Conservation (phyloP, 2,113 vertebrate genomes). For the Lagopus leucura region DNA sequence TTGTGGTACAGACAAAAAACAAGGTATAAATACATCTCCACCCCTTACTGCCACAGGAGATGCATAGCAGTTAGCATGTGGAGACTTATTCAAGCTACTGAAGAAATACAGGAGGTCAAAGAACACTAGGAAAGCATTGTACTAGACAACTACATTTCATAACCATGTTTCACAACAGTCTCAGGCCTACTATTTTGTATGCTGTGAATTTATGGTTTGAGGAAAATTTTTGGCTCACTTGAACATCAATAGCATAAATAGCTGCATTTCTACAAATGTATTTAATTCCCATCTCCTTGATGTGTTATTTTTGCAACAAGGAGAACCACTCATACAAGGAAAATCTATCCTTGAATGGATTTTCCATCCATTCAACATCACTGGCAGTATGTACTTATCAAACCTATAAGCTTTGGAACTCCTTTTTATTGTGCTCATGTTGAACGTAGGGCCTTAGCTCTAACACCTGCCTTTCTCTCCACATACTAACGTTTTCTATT, state of each 20-base stretch:
- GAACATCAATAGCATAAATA: neutral
- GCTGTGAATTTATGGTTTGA: neutral
- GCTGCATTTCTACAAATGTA: neutral
- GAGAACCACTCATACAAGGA: neutral
- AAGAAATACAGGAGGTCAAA: neutral
- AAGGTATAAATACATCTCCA: neutral
- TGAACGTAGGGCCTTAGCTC: neutral
- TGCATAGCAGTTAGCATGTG: neutral
- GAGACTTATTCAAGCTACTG: neutral
- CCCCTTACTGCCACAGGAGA: neutral
- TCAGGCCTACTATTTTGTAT: neutral
- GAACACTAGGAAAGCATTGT: neutral
- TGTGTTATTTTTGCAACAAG: neutral
- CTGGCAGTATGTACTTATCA: neutral
- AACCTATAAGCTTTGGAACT: neutral
- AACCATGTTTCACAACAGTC: neutral
- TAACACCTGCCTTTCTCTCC: neutral
- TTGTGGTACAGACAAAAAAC: neutral
- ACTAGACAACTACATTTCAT: neutral
- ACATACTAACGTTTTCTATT: neutral
- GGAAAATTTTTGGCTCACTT: constrained; percentile 11
- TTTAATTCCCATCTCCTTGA: neutral
- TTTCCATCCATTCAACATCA: neutral
- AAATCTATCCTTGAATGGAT: neutral
- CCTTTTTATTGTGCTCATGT: neutral